These are phyloP conservation scores for Melinaea menophilus DNA, from an alignment of 2,888 invertebrate species.

Conservation along the genomic window DNA sequence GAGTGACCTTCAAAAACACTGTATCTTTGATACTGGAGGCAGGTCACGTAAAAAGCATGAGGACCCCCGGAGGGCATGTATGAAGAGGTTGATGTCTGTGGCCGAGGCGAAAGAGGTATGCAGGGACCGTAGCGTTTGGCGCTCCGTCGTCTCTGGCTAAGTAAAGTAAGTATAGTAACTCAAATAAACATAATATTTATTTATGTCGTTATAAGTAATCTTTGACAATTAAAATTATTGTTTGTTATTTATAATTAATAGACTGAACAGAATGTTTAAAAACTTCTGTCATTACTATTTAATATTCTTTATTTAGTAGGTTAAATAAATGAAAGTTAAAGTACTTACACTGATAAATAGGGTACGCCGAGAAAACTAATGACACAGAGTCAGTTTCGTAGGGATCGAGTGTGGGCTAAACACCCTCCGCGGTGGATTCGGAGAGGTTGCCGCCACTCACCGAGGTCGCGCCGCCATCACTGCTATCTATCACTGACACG, in stretches of 20 bases:
- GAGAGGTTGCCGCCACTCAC: conserved; percentile 89
- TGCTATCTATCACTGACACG: conserved; percentile 78
- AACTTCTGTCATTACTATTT: not conserved
- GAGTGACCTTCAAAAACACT: no score
- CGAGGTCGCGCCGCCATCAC: conserved; percentile 88
- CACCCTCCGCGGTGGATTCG: conserved; percentile 87
- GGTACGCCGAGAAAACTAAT: conserved; percentile 83
- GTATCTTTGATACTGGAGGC: no score
- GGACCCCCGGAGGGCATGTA: no score
- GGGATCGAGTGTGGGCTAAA: conserved; percentile 80
- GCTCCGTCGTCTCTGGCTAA: no score
- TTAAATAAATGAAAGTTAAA: not conserved
- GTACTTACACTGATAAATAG: conserved; percentile 85
- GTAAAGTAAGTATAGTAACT: not conserved
- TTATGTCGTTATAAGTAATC: not conserved
- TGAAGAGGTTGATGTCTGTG: no score
- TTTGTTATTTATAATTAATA: not conserved
- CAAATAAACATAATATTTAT: no score
- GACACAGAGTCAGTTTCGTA: conserved; percentile 85
- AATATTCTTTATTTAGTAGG: not conserved
- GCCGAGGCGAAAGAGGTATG: no score
- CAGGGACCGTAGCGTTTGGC: no score
- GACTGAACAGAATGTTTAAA: not conserved
- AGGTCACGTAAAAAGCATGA: no score
- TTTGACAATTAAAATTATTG: not conserved